Evolutionary conservation across 2,797 vertebrate genomes (phyloP).

Genomic region (Protosalanx chinensis): DNA sequence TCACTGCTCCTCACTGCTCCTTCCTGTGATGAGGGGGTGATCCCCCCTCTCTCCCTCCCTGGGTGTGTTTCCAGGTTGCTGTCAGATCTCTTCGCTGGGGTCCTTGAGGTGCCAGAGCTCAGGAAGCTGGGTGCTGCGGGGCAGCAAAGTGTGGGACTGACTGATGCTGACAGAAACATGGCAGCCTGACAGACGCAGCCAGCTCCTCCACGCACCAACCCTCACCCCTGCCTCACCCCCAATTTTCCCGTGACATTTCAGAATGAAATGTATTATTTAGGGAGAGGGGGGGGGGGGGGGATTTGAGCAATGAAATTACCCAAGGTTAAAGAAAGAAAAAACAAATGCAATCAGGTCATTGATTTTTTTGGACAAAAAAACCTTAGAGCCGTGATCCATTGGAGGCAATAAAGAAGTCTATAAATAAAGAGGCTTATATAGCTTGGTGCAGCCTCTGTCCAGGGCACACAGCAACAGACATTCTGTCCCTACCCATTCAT

Average conservation of each 20-base stretch:
- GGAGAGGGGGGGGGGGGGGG: constrained; percentile 14
- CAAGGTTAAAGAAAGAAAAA: constrained; percentile 59
- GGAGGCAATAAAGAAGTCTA: constrained; percentile 46
- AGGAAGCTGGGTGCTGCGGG: not conserved
- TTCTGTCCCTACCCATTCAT: not conserved
- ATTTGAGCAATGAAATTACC: constrained; percentile 61
- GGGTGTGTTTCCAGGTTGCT: not conserved
- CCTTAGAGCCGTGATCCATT: constrained; percentile 50
- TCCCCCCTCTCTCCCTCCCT: constrained; percentile 1
- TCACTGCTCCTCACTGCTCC: constrained; percentile 14
- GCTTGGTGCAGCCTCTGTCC: constrained; percentile 16
- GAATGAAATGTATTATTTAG: constrained; percentile 56
- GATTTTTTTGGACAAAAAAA: constrained; percentile 62
- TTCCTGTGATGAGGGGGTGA: constrained; percentile 49
- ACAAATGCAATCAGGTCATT: constrained; percentile 61
- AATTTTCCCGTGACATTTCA: constrained; percentile 49
- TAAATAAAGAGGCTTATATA: constrained; percentile 50
- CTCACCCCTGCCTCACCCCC: not conserved
- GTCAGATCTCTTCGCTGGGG: not conserved
- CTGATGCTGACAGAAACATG: constrained; percentile 52
- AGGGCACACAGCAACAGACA: not conserved
- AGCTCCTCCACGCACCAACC: constrained; percentile 15
- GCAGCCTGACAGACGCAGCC: constrained; percentile 23
- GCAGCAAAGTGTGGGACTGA: constrained; percentile 50
- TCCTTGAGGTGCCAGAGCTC: constrained; percentile 59